Conservation (phyloP, 2,888 invertebrate genomes). For the Onthophagus sagittarius region DNA sequence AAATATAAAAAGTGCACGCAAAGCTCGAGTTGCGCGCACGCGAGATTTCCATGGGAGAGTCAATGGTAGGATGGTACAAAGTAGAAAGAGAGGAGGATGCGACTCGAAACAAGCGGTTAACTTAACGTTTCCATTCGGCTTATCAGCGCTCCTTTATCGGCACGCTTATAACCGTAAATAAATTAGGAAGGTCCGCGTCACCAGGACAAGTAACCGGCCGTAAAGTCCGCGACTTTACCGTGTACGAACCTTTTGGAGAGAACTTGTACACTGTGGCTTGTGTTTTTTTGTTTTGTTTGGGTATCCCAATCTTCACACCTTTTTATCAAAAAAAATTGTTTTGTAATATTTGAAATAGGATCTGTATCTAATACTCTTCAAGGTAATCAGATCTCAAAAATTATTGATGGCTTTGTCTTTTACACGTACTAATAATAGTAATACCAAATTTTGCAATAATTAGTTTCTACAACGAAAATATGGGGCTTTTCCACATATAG, state of each 20-base stretch:
- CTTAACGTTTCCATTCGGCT: constrained; percentile 10
- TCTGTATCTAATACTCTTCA: too few relatives aligned
- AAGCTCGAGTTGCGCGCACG: background rate
- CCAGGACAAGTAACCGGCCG: background rate
- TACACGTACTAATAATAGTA: too few relatives aligned
- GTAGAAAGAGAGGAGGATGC: background rate
- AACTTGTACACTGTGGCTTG: background rate
- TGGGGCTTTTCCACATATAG: too few relatives aligned
- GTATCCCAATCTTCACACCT: background rate
- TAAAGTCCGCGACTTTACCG: background rate
- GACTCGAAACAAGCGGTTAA: constrained; percentile 1
- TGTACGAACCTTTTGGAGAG: background rate
- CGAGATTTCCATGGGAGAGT: too few relatives aligned
- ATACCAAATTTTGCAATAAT: too few relatives aligned
- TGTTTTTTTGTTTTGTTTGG: background rate
- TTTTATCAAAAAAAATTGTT: background rate
- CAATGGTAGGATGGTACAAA: too few relatives aligned
- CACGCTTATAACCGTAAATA: background rate
- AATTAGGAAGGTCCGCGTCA: background rate
- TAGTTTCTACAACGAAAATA: too few relatives aligned
- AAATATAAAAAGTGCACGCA: too few relatives aligned
- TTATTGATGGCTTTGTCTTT: too few relatives aligned
- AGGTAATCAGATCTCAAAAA: too few relatives aligned
- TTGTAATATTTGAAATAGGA: too few relatives aligned
- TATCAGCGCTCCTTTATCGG: constrained; percentile 5